A percentile compares a stretch with the other conserved stretches of the same genome.
phyloP scores from a whole-genome alignment of 2,888 invertebrate species.

The Neoaliturus tenellus region DNA sequence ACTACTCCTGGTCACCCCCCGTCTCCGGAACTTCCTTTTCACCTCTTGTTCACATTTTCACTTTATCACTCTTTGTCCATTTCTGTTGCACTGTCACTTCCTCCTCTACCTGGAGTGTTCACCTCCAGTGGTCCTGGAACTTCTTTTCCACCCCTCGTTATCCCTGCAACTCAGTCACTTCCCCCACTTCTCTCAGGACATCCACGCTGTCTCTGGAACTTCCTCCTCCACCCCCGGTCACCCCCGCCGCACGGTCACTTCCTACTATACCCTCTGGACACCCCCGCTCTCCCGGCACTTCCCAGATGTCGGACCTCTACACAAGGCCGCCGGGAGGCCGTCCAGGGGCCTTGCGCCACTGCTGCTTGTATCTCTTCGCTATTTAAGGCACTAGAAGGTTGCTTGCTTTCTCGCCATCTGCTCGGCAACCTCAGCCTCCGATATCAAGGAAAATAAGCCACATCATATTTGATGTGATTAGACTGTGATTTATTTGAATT shows the following conservation, averaged over 20 bases:
- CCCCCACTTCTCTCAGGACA: neutral
- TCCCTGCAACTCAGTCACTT: neutral
- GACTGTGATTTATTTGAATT: neutral
- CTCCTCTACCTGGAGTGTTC: neutral
- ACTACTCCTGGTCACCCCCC: neutral
- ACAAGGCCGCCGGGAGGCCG: constrained; percentile 21
- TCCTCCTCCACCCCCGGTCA: neutral
- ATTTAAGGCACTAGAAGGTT: constrained; percentile 52
- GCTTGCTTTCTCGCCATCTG: constrained; percentile 53
- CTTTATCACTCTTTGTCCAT: too few species aligned
- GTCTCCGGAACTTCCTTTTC: too few species aligned
- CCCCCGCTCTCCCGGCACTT: neutral
- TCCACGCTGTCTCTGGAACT: neutral
- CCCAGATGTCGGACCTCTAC: constrained; percentile 1
- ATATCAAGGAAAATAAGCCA: constrained; percentile 40
- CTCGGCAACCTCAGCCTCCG: constrained; percentile 21
- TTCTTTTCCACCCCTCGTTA: neutral
- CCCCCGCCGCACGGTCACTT: neutral
- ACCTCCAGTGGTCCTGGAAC: neutral
- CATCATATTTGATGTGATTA: constrained; percentile 21
- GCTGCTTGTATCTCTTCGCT: constrained; percentile 36
- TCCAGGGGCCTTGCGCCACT: constrained; percentile 41
- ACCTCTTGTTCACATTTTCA: too few species aligned
- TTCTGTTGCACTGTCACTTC: neutral
- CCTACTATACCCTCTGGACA: neutral